Percentiles rank a stretch among this genome's conserved stretches.
Conservation (phyloP, 2,888 invertebrate species). For the Lasioglossum villosulum region DNA sequence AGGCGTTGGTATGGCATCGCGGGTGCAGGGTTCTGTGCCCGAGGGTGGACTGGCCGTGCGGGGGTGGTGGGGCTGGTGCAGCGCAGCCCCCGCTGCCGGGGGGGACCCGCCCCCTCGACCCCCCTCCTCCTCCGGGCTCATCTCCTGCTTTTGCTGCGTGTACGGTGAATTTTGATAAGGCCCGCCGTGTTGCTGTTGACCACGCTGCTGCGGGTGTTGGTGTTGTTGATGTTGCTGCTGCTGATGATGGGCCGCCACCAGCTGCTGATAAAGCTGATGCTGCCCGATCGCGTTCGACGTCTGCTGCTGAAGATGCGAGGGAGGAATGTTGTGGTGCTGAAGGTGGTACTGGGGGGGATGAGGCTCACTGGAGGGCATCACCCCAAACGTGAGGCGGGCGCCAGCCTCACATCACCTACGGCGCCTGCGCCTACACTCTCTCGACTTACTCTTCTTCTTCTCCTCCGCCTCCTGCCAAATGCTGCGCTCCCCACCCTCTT, state of each 20-base stretch:
- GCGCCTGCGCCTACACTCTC: slow-evolving; percentile 78
- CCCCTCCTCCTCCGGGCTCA: slow-evolving; percentile 85
- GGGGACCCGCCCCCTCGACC: slow-evolving; percentile 84
- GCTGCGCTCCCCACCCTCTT: slow-evolving; percentile 66
- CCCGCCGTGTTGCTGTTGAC: slow-evolving; percentile 79
- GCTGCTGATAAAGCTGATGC: slow-evolving; percentile 83
- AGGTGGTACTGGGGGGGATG: slow-evolving; percentile 84
- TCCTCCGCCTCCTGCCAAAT: slow-evolving; percentile 63
- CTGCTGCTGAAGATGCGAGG: slow-evolving; percentile 80
- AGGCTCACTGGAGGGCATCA: slow-evolving; percentile 84
- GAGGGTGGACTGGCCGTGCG: slow-evolving; percentile 83
- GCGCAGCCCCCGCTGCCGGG: slow-evolving; percentile 83
- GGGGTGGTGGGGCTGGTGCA: slow-evolving; percentile 83
- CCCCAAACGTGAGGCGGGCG: slow-evolving; percentile 84
- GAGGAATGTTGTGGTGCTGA: slow-evolving; percentile 83
- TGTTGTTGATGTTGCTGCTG: slow-evolving; percentile 77
- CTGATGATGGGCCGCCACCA: slow-evolving; percentile 81
- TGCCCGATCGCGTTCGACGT: slow-evolving; percentile 81
- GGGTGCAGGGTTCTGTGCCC: slow-evolving; percentile 82
- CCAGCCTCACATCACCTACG: slow-evolving; percentile 84
- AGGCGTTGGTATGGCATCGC: slow-evolving; percentile 82
- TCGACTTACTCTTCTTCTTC: slow-evolving; percentile 70
- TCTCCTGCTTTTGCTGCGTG: slow-evolving; percentile 82
- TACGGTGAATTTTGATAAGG: slow-evolving; percentile 83
- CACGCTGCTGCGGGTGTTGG: slow-evolving; percentile 76